Evolutionary conservation across 1,140 invertebrate species (phyloP).

Genomic region (Drosophila burlai): DNA sequence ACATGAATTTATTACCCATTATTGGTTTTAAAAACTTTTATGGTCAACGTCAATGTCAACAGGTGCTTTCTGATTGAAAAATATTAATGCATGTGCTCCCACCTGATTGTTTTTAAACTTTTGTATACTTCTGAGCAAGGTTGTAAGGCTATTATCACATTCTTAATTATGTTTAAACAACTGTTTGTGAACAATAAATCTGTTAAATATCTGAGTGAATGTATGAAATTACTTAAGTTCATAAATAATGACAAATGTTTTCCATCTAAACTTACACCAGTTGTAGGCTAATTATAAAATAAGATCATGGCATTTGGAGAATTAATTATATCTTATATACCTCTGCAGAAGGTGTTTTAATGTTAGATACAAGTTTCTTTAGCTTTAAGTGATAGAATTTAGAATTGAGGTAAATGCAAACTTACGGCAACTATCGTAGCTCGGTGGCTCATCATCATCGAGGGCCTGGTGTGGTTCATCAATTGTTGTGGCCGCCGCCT

Average conservation of each 20-base stretch:
- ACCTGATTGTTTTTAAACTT: not conserved
- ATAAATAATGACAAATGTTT: not conserved
- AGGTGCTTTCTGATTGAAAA: not conserved
- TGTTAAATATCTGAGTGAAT: not conserved
- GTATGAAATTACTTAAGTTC: not conserved
- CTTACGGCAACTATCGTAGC: slow-evolving; percentile 78
- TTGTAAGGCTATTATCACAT: not conserved
- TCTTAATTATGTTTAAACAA: not conserved
- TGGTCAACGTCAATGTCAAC: slow-evolving; percentile 4
- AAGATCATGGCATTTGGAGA: no score
- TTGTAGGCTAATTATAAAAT: not conserved
- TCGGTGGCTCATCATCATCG: slow-evolving; percentile 77
- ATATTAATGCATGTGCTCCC: not conserved
- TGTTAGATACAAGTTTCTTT: not conserved
- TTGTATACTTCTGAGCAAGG: not conserved
- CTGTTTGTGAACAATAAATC: not conserved
- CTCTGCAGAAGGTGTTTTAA: no score
- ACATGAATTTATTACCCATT: not conserved
- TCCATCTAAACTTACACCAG: not conserved
- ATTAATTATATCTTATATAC: not conserved
- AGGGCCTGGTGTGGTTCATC: slow-evolving; percentile 50
- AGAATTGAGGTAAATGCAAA: not conserved
- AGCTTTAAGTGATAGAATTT: not conserved
- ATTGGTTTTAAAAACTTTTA: not conserved
- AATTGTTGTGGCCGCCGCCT: slow-evolving; percentile 19